Percentiles rank a stretch among this genome's conserved stretches.
phyloP scores from a whole-genome alignment of 2,888 invertebrate genomes.

The Cantharis flavilabris region DNA sequence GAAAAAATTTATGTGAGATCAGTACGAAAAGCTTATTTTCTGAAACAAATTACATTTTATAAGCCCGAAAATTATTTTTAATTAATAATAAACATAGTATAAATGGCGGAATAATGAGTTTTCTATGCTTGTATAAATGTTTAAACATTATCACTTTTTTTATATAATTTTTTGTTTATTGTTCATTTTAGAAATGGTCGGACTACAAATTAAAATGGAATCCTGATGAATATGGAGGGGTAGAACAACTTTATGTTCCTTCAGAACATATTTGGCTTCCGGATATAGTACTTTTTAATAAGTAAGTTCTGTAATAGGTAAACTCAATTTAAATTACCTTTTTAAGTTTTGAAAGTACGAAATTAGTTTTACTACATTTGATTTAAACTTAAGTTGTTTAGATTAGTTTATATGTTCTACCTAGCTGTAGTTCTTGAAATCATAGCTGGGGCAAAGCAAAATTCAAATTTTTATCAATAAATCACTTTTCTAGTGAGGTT shows the following conservation, averaged over 20 bases:
- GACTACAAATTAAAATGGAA: constrained; percentile 90
- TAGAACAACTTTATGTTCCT: constrained; percentile 90
- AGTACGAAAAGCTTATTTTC: too few relatives aligned
- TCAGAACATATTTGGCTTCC: constrained; percentile 97
- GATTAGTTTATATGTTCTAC: background rate
- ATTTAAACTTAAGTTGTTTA: background rate
- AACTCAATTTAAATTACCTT: background rate
- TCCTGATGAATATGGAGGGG: constrained; percentile 88
- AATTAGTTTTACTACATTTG: background rate
- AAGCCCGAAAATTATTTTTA: background rate
- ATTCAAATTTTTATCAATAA: too few relatives aligned
- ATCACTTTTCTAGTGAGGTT: too few relatives aligned
- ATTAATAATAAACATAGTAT: background rate
- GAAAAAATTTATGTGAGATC: too few relatives aligned
- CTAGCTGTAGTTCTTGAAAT: background rate
- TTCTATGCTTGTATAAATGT: too few relatives aligned
- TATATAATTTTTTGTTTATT: background rate
- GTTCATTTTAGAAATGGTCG: constrained; percentile 76
- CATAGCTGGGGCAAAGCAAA: too few relatives aligned
- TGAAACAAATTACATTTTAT: background rate
- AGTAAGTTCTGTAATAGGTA: constrained; percentile 67
- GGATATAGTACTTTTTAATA: constrained; percentile 92
- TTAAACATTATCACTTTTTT: background rate
- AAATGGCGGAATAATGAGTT: background rate
- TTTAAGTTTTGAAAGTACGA: background rate